These are phyloP conservation scores for Tetheella fluctuosa DNA, from an alignment of 2,888 invertebrate genomes.

Conservation along the genomic window DNA sequence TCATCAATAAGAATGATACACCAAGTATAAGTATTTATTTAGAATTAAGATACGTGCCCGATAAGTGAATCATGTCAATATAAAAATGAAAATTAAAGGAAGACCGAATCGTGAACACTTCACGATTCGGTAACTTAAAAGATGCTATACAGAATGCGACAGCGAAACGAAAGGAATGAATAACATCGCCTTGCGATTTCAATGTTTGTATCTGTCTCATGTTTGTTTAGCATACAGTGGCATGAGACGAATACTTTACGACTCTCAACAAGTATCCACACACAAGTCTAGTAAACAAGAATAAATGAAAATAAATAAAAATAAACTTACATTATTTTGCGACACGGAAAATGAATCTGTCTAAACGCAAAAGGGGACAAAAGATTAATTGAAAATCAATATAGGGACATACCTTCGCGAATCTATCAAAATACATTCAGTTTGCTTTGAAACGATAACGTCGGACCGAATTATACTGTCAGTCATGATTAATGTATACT, in stretches of 20 bases:
- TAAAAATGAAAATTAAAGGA: too few relatives aligned
- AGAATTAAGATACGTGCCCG: too few relatives aligned
- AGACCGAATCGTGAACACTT: too few relatives aligned
- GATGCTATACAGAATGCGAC: constrained; percentile 36
- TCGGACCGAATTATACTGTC: constrained; percentile 69
- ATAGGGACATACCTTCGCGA: constrained; percentile 70
- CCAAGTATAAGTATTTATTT: too few relatives aligned
- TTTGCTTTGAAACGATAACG: constrained; percentile 74
- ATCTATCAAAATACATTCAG: constrained; percentile 77
- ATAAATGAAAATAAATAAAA: constrained; percentile 64
- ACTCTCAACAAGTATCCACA: constrained; percentile 35
- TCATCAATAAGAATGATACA: too few relatives aligned
- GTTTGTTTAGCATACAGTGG: constrained; percentile 67
- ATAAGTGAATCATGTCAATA: constrained; percentile 13
- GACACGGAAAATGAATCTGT: constrained; percentile 65
- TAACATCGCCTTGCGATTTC: constrained; percentile 63
- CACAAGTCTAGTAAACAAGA: constrained; percentile 55
- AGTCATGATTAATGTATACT: constrained; percentile 75
- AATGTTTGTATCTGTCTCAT: constrained; percentile 64
- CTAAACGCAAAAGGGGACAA: constrained; percentile 72
- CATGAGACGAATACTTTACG: constrained; percentile 55
- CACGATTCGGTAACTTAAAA: neutral
- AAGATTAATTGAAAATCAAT: constrained; percentile 82
- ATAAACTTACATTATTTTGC: constrained; percentile 55
- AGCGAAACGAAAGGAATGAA: constrained; percentile 65